phyloP scores from a whole-genome alignment of 2,888 invertebrate genomes.

The Adela reaumurella region DNA sequence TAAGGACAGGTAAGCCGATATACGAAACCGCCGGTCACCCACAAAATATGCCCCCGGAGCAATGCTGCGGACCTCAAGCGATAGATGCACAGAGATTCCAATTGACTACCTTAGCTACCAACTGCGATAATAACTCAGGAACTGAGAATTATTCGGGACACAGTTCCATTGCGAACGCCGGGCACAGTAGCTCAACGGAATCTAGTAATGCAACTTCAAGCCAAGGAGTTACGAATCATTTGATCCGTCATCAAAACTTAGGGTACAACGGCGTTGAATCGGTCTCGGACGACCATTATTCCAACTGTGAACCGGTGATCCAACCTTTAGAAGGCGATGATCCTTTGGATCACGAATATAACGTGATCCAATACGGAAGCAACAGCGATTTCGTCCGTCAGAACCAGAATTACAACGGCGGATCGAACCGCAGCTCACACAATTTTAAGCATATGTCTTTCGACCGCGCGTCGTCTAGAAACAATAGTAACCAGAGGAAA shows the following conservation, averaged over 20 bases:
- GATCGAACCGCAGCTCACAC: conserved; percentile 47
- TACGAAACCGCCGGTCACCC: conserved; percentile 60
- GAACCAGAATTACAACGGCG: conserved; percentile 53
- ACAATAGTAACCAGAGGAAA: conserved; percentile 49
- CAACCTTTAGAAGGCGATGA: conserved; percentile 49
- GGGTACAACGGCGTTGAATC: conserved; percentile 50
- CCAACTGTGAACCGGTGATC: conserved; percentile 49
- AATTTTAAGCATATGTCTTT: conserved; percentile 54
- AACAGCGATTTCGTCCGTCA: conserved; percentile 48
- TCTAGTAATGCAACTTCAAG: conserved; percentile 51
- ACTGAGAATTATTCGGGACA: conserved; percentile 63
- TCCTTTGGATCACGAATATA: conserved; percentile 49
- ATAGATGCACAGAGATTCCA: conserved; percentile 47
- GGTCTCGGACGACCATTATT: conserved; percentile 49
- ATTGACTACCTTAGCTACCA: conserved; percentile 51
- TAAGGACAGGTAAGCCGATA: conserved; percentile 72
- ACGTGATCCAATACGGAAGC: conserved; percentile 51
- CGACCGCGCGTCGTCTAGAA: conserved; percentile 46
- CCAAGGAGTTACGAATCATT: conserved; percentile 48
- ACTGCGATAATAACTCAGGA: conserved; percentile 60
- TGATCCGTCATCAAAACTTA: conserved; percentile 43
- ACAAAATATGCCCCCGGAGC: conserved; percentile 36
- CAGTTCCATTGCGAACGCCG: conserved; percentile 54
- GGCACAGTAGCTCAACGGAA: conserved; percentile 51
- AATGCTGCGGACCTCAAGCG: conserved; percentile 40